Evolutionary conservation across 2,888 invertebrate genomes (phyloP), one percentile per base, ranked within the genome.

Genomic region (Augochlorella aurata): DNA sequence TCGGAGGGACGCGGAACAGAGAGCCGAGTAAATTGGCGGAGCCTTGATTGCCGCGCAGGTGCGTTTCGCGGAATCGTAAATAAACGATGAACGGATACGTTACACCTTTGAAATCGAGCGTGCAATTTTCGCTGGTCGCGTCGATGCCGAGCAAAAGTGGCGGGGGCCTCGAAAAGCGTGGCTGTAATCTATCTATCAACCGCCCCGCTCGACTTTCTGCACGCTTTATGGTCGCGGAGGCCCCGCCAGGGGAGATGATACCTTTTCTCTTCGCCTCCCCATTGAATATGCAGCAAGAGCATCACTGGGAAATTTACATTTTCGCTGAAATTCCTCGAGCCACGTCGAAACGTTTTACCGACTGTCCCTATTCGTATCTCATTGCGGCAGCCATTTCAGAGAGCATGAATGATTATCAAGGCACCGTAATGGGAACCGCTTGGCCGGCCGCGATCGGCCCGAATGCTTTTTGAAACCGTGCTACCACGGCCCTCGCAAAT

Each of bases 281-380:
- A 84, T 84, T 85, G 86, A 86, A 86, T 86, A 86, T 85, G 85
- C 85, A 86, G 77, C 81, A 74, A 77, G 85, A 79, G 81, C 79
- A 81, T 81, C 84, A 74, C 73, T 77, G 66, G 80, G 80, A 75
- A 86, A 86, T 85, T 84, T 86, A 85, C 86, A 86, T 86, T 85
- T 85, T 82, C 81, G 72, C 73, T 76, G 44, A 54, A 79, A 81
- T 77, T 74, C 74, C 75, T 44, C 61, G 73, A 65, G 74, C 74
- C 74, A 80, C 74, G 74, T 47, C 71, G 82, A 76, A 82, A 80
- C 80, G 82, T 85, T 85, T 85, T 77, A 77, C 83, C 66, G 58
- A 79, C 85, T 80, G 84, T 72, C 49, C 78, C 78, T 58, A 67
- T 24, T 67, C 68, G 75, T 67, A 78, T 81, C 69, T 75, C 72